Percentiles rank a stretch among this genome's conserved stretches.
phyloP scores from a whole-genome alignment of 2,888 invertebrate genomes.

The Allygus modestus region DNA sequence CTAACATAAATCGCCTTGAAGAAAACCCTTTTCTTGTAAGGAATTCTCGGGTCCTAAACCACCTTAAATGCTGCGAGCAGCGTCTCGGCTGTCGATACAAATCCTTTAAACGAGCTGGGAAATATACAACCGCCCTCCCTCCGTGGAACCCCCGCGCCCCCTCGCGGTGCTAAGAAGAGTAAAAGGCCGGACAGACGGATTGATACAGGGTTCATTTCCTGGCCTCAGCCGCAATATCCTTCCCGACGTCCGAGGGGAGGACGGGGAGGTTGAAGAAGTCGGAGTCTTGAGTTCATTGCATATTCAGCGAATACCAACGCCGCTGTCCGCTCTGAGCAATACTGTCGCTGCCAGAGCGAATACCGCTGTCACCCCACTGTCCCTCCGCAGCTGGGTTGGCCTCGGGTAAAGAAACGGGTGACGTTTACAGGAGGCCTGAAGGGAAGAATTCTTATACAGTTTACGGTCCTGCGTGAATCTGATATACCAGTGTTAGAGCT shows the following conservation, averaged over 20 bases:
- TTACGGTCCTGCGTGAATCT: no score
- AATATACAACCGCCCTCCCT: conserved; percentile 61
- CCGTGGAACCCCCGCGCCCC: conserved; percentile 10
- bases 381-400: background rate
- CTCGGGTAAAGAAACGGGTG: background rate
- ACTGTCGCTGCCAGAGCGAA: conserved; percentile 6
- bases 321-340: conserved; percentile 50
- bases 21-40: conserved; percentile 48
- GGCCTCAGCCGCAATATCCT: conserved; percentile 17
- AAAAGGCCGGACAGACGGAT: conserved; percentile 61
- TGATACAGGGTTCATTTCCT: conserved; percentile 48
- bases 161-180: conserved; percentile 11
- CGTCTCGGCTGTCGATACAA: conserved; percentile 55
- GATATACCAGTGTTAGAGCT: no score
- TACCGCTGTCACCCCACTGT: conserved; percentile 46
- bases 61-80: conserved; percentile 49
- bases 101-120: conserved; percentile 56
- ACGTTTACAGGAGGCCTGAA: background rate
- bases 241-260: conserved; percentile 1
- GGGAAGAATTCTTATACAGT: no score
- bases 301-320: conserved; percentile 63
- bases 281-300: conserved; percentile 63
- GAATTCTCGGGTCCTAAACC: conserved; percentile 45
- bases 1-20: conserved; percentile 22
- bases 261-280: conserved; percentile 12